Evolutionary conservation across 2,888 invertebrate genomes (phyloP).

Genomic region (Allygus modestus): DNA sequence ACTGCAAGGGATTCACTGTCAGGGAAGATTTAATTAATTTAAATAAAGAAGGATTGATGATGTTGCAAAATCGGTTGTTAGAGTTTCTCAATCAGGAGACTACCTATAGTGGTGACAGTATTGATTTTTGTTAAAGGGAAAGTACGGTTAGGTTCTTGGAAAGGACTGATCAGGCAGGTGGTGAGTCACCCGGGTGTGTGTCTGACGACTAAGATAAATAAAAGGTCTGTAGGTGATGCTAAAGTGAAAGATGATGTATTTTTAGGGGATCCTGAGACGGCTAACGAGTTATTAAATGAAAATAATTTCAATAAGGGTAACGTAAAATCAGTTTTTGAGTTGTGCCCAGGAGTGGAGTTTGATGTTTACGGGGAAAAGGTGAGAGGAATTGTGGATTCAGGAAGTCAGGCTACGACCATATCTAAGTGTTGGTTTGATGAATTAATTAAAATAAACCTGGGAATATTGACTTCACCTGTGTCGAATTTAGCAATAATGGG

Average conservation of each 20-base stretch:
- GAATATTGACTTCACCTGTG: not conserved
- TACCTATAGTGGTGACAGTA: not conserved
- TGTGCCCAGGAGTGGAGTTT: not conserved
- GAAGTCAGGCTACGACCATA: slow-evolving; percentile 19
- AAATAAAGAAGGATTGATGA: not conserved
- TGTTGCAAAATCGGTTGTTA: not conserved
- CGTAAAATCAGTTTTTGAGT: not conserved
- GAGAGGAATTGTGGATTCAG: slow-evolving; percentile 1
- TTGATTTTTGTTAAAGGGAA: not conserved
- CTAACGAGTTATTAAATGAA: slow-evolving; percentile 48
- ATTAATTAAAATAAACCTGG: not conserved
- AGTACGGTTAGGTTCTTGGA: not conserved
- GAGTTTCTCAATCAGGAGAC: not conserved
- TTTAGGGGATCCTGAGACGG: not conserved
- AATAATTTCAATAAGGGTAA: slow-evolving; percentile 56
- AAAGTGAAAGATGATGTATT: not conserved
- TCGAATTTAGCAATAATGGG: not conserved
- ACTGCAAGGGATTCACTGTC: not conserved
- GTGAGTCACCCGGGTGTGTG: not conserved
- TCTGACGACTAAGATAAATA: not conserved
- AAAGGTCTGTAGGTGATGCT: not conserved
- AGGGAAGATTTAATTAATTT: not conserved
- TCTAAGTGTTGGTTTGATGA: not conserved
- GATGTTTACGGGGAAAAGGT: not conserved
- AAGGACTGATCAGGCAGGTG: not conserved